phyloP scores from a whole-genome alignment of 2,113 vertebrate genomes.

The Gasterosteus nipponicus region DNA sequence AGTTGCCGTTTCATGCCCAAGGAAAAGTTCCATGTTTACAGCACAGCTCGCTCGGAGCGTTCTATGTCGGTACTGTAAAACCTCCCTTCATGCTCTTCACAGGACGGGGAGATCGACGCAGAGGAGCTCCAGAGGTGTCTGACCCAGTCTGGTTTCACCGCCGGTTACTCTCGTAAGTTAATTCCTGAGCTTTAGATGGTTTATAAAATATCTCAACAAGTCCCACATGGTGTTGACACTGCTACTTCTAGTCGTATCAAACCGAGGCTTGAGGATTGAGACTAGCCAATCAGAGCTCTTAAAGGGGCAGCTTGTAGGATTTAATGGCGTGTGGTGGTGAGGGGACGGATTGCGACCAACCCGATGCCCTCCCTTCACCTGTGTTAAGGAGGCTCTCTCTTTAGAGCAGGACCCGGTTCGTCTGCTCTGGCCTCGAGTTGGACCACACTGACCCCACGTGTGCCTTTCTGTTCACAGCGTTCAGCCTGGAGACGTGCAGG shows the following conservation, averaged over 20 bases:
- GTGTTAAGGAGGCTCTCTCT: not conserved
- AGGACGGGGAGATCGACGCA: slow-evolving; percentile 89
- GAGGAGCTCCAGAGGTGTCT: slow-evolving; percentile 90
- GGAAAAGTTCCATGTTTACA: no score
- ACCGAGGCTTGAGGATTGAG: not conserved
- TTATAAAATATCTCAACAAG: not conserved
- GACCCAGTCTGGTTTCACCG: slow-evolving; percentile 87
- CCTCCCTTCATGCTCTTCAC: not conserved
- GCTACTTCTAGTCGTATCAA: not conserved
- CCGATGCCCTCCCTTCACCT: not conserved
- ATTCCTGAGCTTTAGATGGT: not conserved
- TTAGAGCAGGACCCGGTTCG: not conserved
- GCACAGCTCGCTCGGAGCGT: no score
- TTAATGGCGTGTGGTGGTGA: not conserved
- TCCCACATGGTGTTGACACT: not conserved
- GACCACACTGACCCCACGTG: not conserved
- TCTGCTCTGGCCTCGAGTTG: not conserved
- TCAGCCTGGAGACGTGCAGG: slow-evolving; percentile 91
- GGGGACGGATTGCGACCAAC: not conserved
- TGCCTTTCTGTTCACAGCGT: slow-evolving; percentile 74
- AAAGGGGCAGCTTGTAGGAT: not conserved
- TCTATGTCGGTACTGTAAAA: not conserved
- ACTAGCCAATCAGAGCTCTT: no score
- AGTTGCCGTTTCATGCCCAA: no score
- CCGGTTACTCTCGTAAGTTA: slow-evolving; percentile 86